Conservation (phyloP, 1,140 invertebrate species). For the Drosophila simulans region DNA sequence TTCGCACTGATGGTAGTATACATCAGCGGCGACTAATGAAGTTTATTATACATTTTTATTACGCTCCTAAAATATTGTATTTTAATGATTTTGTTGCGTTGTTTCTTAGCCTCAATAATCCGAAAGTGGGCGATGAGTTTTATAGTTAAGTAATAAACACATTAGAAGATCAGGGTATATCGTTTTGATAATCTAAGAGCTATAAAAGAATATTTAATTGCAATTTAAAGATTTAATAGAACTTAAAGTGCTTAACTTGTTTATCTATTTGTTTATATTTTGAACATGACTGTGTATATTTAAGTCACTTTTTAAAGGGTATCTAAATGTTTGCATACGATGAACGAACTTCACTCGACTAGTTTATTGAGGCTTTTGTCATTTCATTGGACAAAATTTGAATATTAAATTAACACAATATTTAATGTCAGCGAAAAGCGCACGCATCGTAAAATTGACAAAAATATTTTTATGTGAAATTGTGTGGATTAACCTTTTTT, state of each 20-base stretch:
- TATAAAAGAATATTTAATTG: neutral
- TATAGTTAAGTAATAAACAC: slow-evolving; percentile 51
- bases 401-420: slow-evolving; percentile 82
- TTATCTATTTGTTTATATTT: neutral
- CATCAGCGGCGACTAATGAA: slow-evolving; percentile 68
- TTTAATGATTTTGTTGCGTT: slow-evolving; percentile 67
- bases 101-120: slow-evolving; percentile 54
- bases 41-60: slow-evolving; percentile 81
- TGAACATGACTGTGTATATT: neutral
- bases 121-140: slow-evolving; percentile 63
- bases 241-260: neutral
- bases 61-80: slow-evolving; percentile 74
- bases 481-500: slow-evolving; percentile 36
- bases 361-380: slow-evolving; percentile 57
- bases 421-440: slow-evolving; percentile 72
- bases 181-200: neutral
- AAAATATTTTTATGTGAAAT: slow-evolving; percentile 71
- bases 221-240: neutral
- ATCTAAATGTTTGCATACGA: neutral
- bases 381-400: slow-evolving; percentile 62
- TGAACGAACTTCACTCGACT: neutral
- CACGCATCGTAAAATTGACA: slow-evolving; percentile 59
- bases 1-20: slow-evolving; percentile 30
- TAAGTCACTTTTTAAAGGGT: slow-evolving; percentile 3
- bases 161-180: slow-evolving; percentile 16